phyloP scores from a whole-genome alignment of 2,113 vertebrate species.

The Trogon surrucura region DNA sequence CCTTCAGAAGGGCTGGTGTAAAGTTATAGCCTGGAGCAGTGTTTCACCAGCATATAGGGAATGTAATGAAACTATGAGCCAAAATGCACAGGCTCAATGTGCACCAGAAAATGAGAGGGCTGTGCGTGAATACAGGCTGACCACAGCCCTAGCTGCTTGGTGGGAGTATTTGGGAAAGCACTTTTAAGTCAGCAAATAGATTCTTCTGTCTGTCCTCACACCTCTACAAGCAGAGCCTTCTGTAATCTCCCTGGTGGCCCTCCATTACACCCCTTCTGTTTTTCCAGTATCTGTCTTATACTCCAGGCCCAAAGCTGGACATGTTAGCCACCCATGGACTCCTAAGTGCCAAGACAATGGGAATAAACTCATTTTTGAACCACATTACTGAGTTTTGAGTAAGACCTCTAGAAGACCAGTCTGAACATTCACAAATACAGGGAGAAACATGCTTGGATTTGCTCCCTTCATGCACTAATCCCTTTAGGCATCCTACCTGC shows the following conservation, averaged over 20 bases:
- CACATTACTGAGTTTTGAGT: neutral
- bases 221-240: neutral
- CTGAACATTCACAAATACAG: fast-evolving
- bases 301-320: neutral
- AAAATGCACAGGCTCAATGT: neutral
- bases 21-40: neutral
- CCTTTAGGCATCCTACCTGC: neutral
- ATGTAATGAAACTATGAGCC: neutral
- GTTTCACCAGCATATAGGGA: neutral
- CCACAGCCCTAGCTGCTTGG: neutral
- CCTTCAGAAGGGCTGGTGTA: neutral
- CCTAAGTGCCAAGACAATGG: neutral
- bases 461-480: neutral
- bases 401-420: neutral
- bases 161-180: neutral
- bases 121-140: neutral
- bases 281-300: neutral
- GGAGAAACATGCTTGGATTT: neutral
- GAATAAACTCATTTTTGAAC: neutral
- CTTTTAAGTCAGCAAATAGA: neutral
- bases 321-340: neutral
- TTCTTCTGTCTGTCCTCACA: neutral
- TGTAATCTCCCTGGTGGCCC: neutral
- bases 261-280: neutral
- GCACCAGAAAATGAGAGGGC: neutral